phyloP scores from a whole-genome alignment of 2,888 invertebrate genomes.

The Byasa hedistus region DNA sequence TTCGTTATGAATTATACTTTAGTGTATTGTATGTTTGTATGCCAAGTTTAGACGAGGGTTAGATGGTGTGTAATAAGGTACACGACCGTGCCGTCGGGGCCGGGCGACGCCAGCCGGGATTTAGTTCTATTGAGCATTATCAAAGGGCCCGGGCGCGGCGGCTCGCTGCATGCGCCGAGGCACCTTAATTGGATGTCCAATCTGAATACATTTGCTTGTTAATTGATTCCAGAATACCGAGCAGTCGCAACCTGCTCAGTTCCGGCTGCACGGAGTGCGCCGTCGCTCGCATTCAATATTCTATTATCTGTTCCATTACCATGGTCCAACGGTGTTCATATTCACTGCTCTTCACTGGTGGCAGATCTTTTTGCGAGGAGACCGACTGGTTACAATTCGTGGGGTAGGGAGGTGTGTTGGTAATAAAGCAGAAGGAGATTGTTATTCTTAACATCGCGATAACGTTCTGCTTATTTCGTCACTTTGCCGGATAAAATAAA shows the following conservation, averaged over 20 bases:
- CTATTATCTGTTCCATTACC: too few relatives aligned
- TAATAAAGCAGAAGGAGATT: too few relatives aligned
- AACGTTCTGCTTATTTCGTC: too few relatives aligned
- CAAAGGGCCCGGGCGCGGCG: constrained; percentile 15
- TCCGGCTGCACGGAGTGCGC: background rate
- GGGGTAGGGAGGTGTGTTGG: too few relatives aligned
- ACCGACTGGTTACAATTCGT: too few relatives aligned
- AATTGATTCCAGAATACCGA: constrained; percentile 21
- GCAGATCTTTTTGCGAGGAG: too few relatives aligned
- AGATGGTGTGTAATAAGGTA: background rate
- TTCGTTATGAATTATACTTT: background rate
- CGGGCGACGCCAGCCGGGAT: constrained; percentile 1
- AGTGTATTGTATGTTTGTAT: background rate
- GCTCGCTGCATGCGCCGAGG: background rate
- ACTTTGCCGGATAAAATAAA: too few relatives aligned
- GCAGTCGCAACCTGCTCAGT: background rate
- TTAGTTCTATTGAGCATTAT: constrained; percentile 24
- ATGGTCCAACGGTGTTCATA: too few relatives aligned
- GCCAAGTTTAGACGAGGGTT: background rate
- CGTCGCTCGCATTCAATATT: background rate
- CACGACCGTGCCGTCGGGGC: background rate
- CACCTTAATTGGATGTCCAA: constrained; percentile 25
- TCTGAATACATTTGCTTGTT: constrained; percentile 29
- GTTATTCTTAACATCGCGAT: too few relatives aligned
- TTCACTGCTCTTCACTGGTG: too few relatives aligned